Percentiles rank a stretch among this genome's conserved stretches.
These are phyloP conservation scores for Chaenogobius annularis DNA, from an alignment of 2,113 vertebrate species.

Conservation along the genomic window DNA sequence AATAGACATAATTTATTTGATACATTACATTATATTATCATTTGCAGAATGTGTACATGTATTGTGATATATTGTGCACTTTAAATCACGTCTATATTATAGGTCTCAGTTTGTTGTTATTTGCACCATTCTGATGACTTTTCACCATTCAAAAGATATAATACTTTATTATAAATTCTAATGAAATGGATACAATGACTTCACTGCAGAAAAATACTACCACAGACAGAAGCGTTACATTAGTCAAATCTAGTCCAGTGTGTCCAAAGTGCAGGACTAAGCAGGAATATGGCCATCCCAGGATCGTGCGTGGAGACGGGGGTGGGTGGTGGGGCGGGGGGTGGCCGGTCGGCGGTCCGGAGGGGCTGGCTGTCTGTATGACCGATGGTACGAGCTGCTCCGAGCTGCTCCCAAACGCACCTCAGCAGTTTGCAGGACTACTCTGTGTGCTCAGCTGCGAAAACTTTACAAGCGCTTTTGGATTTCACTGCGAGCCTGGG, in stretches of 20 bases:
- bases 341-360: not conserved
- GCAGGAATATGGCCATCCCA: not conserved
- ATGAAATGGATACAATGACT: no score
- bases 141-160: no score
- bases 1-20: no score
- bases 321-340: not conserved
- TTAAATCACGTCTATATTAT: no score
- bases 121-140: no score
- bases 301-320: not conserved
- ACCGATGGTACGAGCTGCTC: not conserved
- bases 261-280: conserved; percentile 3
- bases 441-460: conserved; percentile 5
- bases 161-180: no score
- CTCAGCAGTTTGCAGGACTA: not conserved
- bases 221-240: not conserved
- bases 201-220: no score
- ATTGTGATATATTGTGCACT: no score
- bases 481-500: no score
- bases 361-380: conserved; percentile 3
- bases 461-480: not conserved
- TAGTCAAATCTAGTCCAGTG: not conserved
- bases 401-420: not conserved
- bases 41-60: no score
- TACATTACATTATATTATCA: no score
- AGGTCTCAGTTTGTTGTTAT: no score